phyloP scores from a whole-genome alignment of 1,140 invertebrate species.

The Phymorhynchus buccinoides region DNA sequence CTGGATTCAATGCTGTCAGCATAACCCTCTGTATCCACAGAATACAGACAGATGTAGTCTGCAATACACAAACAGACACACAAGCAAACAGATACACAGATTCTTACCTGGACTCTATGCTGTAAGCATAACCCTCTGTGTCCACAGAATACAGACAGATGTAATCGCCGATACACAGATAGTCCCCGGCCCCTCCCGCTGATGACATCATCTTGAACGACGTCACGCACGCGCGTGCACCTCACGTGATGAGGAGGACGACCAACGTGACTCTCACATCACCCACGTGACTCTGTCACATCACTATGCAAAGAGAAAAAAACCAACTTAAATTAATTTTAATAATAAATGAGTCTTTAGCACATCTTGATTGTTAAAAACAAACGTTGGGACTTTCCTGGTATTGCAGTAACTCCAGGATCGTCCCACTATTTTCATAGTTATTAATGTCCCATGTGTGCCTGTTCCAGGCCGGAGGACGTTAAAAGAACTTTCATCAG shows the following conservation, averaged over 20 bases:
- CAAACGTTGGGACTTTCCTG: too few relatives aligned
- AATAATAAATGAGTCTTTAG: neutral
- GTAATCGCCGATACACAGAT: slow-evolving; percentile 70
- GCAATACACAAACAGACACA: slow-evolving; percentile 61
- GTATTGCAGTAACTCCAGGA: neutral
- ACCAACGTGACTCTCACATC: neutral
- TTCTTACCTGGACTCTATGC: slow-evolving; percentile 68
- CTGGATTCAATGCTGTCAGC: slow-evolving; percentile 68
- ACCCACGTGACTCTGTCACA: neutral
- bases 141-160: slow-evolving; percentile 71
- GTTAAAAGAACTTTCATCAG: neutral
- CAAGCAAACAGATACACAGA: neutral
- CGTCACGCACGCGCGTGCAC: too few relatives aligned
- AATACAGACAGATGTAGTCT: slow-evolving; percentile 69
- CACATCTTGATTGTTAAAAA: too few relatives aligned
- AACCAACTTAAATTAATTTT: neutral
- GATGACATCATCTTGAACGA: slow-evolving; percentile 33
- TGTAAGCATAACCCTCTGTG: slow-evolving; percentile 71
- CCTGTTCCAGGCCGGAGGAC: neutral
- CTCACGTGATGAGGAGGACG: neutral
- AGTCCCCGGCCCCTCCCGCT: slow-evolving; percentile 60
- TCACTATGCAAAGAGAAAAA: neutral
- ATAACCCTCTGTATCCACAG: slow-evolving; percentile 72
- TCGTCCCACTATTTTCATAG: too few relatives aligned
- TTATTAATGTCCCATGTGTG: too few relatives aligned